These are phyloP conservation scores for Epinephelus cyanopodus DNA, from an alignment of 2,113 vertebrate species.

Conservation along the genomic window DNA sequence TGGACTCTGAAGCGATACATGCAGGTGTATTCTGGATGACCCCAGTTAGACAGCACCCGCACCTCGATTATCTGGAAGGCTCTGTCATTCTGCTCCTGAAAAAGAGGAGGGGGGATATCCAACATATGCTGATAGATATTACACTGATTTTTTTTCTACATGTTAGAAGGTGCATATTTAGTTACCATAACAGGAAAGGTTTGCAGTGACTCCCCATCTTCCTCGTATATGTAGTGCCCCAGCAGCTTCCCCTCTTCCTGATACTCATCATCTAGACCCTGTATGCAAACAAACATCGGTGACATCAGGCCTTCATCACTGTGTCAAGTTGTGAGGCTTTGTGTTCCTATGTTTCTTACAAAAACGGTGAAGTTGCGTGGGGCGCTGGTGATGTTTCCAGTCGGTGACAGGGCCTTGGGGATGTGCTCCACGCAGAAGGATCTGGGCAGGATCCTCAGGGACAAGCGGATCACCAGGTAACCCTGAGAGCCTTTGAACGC, in stretches of 20 bases:
- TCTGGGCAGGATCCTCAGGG: constrained; percentile 88
- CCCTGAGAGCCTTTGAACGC: constrained; percentile 96
- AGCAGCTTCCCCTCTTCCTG: constrained; percentile 92
- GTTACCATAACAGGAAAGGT: constrained; percentile 89
- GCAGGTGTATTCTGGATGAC: constrained; percentile 94
- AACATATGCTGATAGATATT: neutral
- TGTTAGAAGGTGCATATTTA: neutral
- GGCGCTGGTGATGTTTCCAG: constrained; percentile 93
- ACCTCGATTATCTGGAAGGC: constrained; percentile 94
- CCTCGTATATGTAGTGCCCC: constrained; percentile 89
- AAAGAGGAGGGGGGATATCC: constrained; percentile 12
- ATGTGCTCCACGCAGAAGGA: constrained; percentile 94
- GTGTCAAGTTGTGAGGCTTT: neutral
- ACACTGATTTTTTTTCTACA: neutral
- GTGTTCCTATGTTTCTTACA: constrained; percentile 81
- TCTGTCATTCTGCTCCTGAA: constrained; percentile 85
- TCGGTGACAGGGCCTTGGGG: constrained; percentile 92
- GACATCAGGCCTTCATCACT: neutral
- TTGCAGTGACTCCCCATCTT: constrained; percentile 92
- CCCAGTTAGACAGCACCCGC: constrained; percentile 94
- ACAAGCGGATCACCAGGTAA: constrained; percentile 92
- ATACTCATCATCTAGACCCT: constrained; percentile 94
- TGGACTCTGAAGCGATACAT: constrained; percentile 95
- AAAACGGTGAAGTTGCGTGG: constrained; percentile 91
- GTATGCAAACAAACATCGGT: constrained; percentile 16